Evolutionary conservation across 2,888 invertebrate genomes (phyloP).

Genomic region (Drosophila silvestris): DNA sequence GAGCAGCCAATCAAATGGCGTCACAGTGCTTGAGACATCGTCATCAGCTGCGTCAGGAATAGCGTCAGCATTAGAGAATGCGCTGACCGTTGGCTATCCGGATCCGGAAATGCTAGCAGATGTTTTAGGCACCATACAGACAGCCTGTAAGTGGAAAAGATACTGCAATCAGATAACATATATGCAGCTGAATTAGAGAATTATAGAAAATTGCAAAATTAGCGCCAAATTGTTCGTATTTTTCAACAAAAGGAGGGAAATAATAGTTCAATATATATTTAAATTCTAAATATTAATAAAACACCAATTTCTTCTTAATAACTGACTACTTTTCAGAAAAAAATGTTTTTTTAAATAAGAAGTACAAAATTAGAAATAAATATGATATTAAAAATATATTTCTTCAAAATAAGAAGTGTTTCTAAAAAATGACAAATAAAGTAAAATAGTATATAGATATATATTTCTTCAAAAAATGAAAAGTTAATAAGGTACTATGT

Average conservation of each 20-base stretch:
- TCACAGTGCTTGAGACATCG: constrained; percentile 46
- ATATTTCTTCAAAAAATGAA: not conserved
- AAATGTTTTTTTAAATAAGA: not conserved
- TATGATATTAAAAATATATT: not conserved
- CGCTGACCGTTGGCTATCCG: constrained; percentile 89
- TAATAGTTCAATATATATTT: not conserved
- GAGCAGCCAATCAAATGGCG: constrained; percentile 54
- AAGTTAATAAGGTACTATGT: rapidly evolving
- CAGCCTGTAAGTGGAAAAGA: constrained; percentile 84
- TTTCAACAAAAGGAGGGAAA: not conserved
- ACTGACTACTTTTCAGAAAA: not conserved
- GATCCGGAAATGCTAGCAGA: constrained; percentile 91
- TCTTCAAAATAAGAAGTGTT: not conserved
- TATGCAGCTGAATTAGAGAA: not conserved
- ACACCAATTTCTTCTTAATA: not conserved
- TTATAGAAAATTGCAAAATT: not conserved
- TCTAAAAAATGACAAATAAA: not conserved
- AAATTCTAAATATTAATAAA: not conserved
- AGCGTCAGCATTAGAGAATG: constrained; percentile 86
- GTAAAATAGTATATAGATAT: not conserved
- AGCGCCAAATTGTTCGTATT: not conserved
- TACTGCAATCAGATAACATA: not conserved
- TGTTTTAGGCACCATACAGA: constrained; percentile 89
- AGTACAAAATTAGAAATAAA: not conserved
- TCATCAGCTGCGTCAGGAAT: constrained; percentile 51